Evolutionary conservation across 2,797 vertebrate genomes (phyloP), one percentile per base, ranked within the genome.

Genomic region (Lepilemur septentrionalis): DNA sequence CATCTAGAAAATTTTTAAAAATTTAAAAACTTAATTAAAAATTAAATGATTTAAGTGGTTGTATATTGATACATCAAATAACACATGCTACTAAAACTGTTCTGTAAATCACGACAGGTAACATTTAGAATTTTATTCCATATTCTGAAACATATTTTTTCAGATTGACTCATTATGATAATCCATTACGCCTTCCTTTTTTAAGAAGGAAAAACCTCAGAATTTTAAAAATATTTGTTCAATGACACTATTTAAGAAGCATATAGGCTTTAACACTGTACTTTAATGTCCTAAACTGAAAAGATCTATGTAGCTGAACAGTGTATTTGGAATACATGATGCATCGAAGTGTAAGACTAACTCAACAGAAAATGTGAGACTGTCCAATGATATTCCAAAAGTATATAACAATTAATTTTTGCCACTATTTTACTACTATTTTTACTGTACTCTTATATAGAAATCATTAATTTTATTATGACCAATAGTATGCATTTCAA

Each of bases 381-480:
- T 72, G 55, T 65, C 30, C 38, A 89, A 20, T 82, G 9, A 46
- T n/a, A 67, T 86, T 72, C 35, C 25, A 30, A 73, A 89, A 84
- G 70, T 73, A 89, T 1, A 80, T 1, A 0, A 55, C 70, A 81
- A 84, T 73, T 55, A 7, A 94, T 52, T 75, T 73, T 35, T 59
- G 83, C 20, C 69, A 15, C 32, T 83, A 83, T 38, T 93, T 65
- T 65, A 18, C 63, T 18, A 65, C 7, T n/a, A 65, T 65, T 65
- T 65, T 65, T 17, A 65, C 30, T 73, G 18, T 14, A 78, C 81
- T 65, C 48, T 79, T 55, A 93, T 50, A 94, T 0, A 92, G 65
- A 90, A 94, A 88, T 96, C 10, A 89, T 84, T 50, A 79, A 89
- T 23, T 67, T 91, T 76, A 61, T 59, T 79, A 5, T 83, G 65